These are phyloP conservation scores for Champsocephalus esox DNA, from an alignment of 2,797 vertebrate species.

Conservation along the genomic window DNA sequence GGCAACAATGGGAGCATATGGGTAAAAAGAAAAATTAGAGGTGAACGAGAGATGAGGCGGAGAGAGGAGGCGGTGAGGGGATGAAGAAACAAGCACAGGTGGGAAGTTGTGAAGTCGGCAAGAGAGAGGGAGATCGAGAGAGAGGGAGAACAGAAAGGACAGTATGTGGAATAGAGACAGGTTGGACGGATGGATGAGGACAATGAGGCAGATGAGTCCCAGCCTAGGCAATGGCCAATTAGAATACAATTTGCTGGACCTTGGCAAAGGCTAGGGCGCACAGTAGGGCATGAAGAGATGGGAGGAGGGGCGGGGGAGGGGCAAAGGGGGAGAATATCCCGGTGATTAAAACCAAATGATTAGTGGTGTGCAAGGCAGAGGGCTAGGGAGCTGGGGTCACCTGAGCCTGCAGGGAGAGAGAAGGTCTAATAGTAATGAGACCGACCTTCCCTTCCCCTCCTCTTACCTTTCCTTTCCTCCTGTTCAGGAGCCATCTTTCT, in stretches of 20 bases:
- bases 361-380: slow-evolving; percentile 77
- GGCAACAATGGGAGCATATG: slow-evolving; percentile 43
- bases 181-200: slow-evolving; percentile 76
- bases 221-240: slow-evolving; percentile 82
- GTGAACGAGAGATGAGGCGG: slow-evolving; percentile 58
- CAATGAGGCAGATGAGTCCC: slow-evolving; percentile 82
- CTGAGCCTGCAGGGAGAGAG: slow-evolving; percentile 78
- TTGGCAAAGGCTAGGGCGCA: slow-evolving; percentile 86
- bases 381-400: slow-evolving; percentile 77
- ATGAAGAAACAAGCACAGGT: slow-evolving; percentile 56
- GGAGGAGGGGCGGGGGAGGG: slow-evolving; percentile 49
- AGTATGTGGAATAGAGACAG: slow-evolving; percentile 55
- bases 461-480: slow-evolving; percentile 31
- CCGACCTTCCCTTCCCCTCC: slow-evolving; percentile 71
- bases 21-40: slow-evolving; percentile 58
- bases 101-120: slow-evolving; percentile 48
- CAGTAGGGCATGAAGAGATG: slow-evolving; percentile 76
- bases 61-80: slow-evolving; percentile 56
- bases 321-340: slow-evolving; percentile 72
- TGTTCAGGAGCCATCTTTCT: slow-evolving; percentile 35
- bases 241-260: slow-evolving; percentile 89
- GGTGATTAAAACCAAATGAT: slow-evolving; percentile 84
- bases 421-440: slow-evolving; percentile 85
- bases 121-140: slow-evolving; percentile 2
- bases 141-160: slow-evolving; percentile 48